Evolutionary conservation across 1,140 invertebrate species (phyloP).

Genomic region (Bursaphelenchus mucronatus): DNA sequence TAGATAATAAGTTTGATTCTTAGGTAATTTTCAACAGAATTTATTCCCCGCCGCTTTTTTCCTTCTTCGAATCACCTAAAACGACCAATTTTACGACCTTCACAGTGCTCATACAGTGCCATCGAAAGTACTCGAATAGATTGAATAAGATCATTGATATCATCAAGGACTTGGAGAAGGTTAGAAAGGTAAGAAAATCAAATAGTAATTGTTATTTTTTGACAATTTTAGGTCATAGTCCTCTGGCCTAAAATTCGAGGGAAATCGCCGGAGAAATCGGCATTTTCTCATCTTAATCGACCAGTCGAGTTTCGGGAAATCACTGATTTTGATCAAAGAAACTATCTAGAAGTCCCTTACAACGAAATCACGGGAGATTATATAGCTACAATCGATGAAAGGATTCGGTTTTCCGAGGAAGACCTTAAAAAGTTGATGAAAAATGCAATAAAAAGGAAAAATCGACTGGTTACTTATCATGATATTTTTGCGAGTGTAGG

Average conservation of each 20-base stretch:
- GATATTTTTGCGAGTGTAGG: too few species aligned
- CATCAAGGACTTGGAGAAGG: conserved; percentile 6
- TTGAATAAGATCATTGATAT: conserved; percentile 11
- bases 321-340: background rate
- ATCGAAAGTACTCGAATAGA: conserved; percentile 1
- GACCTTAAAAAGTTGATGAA: conserved; percentile 3
- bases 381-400: conserved; percentile 1
- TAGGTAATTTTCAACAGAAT: too few species aligned
- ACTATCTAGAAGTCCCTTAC: too few species aligned
- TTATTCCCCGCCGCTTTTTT: too few species aligned
- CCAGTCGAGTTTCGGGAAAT: background rate
- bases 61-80: background rate
- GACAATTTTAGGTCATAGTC: conserved; percentile 17
- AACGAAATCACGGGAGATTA: too few species aligned
- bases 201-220: background rate
- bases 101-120: conserved; percentile 1
- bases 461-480: conserved; percentile 18
- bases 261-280: conserved; percentile 15
- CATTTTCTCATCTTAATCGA: conserved; percentile 8
- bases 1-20: too few species aligned
- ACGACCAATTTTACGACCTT: conserved; percentile 4
- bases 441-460: background rate
- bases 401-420: background rate
- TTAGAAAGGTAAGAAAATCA: conserved; percentile 9
- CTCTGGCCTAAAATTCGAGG: conserved; percentile 21